Base-by-base conservation (phyloP, 2,888 invertebrate species). In the Alloscopus bannaensis region DNA sequence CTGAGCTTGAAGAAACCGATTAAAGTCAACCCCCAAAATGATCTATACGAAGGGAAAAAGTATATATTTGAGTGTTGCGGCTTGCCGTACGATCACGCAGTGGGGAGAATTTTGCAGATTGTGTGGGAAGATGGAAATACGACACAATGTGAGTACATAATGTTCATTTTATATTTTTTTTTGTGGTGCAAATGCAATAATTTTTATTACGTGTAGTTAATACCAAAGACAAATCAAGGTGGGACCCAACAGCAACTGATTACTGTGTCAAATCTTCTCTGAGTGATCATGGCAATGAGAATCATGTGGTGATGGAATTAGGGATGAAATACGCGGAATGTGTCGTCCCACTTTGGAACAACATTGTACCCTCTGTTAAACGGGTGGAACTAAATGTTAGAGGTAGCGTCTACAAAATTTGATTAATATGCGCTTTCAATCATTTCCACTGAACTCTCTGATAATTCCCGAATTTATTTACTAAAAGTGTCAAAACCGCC, bases 241-340 rank as follows among this genome's bases (percentile, higher is more conserved):
- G n/a, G n/a, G n/a, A n/a, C n/a, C 16, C 24, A 0, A 62, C 60
- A 22, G 45, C 47, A 1, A 24, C 20, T n/a, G 71, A 71, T 11
- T 60, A 1, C 20, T 2, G 31, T 71, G 24, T 71, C 6, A n/a
- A 31, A 3, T 42, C 45, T 4, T 60, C 62, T 52, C 28, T 55
- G 18, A 29, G n/a, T n/a, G n/a, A n/a, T n/a, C n/a, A n/a, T n/a
- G n/a, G n/a, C n/a, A n/a, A n/a, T n/a, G n/a, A n/a, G n/a, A n/a
- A n/a, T n/a, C n/a, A n/a, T n/a, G n/a, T n/a, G n/a, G n/a, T n/a
- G n/a, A n/a, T n/a, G n/a, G n/a, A n/a, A n/a, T n/a, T 26, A 52
- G 55, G 59, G n/a, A 75, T 75, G 66, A 50, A 11, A 3, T 31
- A 59, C 18, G 28, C 60, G 47, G 66, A 75, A n/a, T 75, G 75